A percentile compares a stretch with the other conserved stretches of the same genome.
Evolutionary conservation across 2,797 vertebrate genomes (phyloP).

Genomic region (Crax fasciolata): DNA sequence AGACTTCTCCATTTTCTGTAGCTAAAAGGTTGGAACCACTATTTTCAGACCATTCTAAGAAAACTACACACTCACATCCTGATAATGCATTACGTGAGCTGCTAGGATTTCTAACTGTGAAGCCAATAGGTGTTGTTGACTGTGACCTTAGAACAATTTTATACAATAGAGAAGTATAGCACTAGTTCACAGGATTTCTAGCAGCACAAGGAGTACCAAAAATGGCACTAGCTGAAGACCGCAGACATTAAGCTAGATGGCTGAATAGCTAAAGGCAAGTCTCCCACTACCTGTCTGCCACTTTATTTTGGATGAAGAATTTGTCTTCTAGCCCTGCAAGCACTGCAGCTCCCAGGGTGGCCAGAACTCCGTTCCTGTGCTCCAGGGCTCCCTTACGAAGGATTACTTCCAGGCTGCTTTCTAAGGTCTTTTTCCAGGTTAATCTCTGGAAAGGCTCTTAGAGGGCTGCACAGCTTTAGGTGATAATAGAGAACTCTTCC

Average conservation of each 20-base stretch:
- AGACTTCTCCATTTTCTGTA: neutral
- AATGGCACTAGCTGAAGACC: neutral
- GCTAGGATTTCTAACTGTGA: neutral
- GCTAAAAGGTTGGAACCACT: neutral
- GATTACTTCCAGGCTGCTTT: neutral
- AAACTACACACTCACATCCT: neutral
- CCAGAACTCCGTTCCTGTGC: neutral
- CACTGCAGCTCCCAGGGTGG: neutral
- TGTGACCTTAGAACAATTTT: neutral
- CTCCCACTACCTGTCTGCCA: neutral
- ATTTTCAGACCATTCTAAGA: neutral
- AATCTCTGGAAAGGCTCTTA: rapidly evolving
- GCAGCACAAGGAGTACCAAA: neutral
- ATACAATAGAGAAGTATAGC: neutral
- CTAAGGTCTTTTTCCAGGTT: neutral
- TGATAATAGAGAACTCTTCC: neutral
- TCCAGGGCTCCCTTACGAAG: neutral
- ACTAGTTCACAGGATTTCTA: neutral
- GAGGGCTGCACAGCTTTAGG: neutral
- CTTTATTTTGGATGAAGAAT: neutral
- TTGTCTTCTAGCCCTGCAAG: neutral
- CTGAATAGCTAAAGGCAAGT: neutral
- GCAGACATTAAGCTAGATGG: neutral
- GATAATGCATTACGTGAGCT: neutral
- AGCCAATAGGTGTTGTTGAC: rapidly evolving